phyloP scores from a whole-genome alignment of 2,888 invertebrate genomes.

The Blastobasis adustella region DNA sequence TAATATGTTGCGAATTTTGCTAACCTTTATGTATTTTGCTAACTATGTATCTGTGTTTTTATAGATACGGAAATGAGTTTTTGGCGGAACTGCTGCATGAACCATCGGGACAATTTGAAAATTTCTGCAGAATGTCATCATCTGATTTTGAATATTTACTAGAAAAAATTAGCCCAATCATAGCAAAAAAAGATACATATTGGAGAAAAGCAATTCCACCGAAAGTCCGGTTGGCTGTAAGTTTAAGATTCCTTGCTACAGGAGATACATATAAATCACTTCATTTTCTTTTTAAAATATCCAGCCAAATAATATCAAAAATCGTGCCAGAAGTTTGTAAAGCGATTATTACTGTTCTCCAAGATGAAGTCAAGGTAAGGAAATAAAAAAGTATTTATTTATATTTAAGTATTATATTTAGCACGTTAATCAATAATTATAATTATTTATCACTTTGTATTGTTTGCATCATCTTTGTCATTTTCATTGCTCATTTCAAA shows the following conservation, averaged over 20 bases:
- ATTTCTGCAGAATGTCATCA: constrained; percentile 3
- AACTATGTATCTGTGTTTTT: too few relatives aligned
- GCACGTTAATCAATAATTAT: too few relatives aligned
- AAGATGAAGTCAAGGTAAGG: constrained; percentile 4
- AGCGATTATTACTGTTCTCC: constrained; percentile 4
- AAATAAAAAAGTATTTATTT: neutral
- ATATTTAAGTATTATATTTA: too few relatives aligned
- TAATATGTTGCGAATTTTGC: too few relatives aligned
- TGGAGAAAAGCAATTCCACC: constrained; percentile 7
- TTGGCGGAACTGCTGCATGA: neutral
- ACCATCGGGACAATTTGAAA: neutral
- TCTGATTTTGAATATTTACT: constrained; percentile 8
- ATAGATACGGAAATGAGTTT: too few relatives aligned
- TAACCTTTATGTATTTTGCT: too few relatives aligned
- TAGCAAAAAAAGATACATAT: constrained; percentile 6
- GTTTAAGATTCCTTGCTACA: constrained; percentile 8
- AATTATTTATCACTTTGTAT: too few relatives aligned
- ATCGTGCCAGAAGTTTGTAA: constrained; percentile 9
- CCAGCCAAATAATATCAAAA: constrained; percentile 8
- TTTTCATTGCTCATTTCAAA: too few relatives aligned
- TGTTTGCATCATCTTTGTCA: too few relatives aligned
- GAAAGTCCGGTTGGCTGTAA: constrained; percentile 6
- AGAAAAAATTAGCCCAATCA: constrained; percentile 1
- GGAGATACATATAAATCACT: constrained; percentile 9
- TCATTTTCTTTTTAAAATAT: constrained; percentile 12